Percentiles rank a stretch among this genome's conserved stretches.
phyloP scores from a whole-genome alignment of 2,888 invertebrate species.

The Ophioninae sp. region DNA sequence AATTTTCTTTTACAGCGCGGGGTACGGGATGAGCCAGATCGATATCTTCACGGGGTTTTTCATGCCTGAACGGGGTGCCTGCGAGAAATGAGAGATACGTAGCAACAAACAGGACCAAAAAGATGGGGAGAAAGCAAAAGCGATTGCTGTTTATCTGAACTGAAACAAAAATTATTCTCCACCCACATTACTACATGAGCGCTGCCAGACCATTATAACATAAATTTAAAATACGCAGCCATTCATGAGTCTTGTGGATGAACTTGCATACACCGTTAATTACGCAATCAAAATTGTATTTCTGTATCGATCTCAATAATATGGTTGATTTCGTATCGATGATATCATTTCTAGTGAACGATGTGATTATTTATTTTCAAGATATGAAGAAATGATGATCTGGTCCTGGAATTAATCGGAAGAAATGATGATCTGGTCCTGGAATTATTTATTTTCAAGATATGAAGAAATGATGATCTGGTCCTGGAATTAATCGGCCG shows the following conservation, averaged over 20 bases:
- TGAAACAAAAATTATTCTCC: not conserved
- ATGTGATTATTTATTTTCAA: not conserved
- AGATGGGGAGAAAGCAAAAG: conserved; percentile 12
- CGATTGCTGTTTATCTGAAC: not conserved
- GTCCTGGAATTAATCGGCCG: not conserved
- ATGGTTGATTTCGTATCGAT: not conserved
- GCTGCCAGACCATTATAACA: not conserved
- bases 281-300: not conserved
- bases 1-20: conserved; percentile 7
- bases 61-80: conserved; percentile 7
- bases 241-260: not conserved
- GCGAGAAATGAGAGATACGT: not conserved
- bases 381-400: not conserved
- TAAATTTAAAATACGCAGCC: not conserved
- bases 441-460: no score
- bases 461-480: no score
- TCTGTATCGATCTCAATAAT: not conserved
- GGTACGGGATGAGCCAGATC: conserved; percentile 27
- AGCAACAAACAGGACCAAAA: conserved; percentile 55
- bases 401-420: not conserved
- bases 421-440: no score
- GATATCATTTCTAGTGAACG: not conserved
- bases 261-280: not conserved
- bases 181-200: not conserved
- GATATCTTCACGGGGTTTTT: conserved; percentile 47